Conservation (phyloP, 2,113 vertebrate species). For the Haplochromis vanheusdeni region DNA sequence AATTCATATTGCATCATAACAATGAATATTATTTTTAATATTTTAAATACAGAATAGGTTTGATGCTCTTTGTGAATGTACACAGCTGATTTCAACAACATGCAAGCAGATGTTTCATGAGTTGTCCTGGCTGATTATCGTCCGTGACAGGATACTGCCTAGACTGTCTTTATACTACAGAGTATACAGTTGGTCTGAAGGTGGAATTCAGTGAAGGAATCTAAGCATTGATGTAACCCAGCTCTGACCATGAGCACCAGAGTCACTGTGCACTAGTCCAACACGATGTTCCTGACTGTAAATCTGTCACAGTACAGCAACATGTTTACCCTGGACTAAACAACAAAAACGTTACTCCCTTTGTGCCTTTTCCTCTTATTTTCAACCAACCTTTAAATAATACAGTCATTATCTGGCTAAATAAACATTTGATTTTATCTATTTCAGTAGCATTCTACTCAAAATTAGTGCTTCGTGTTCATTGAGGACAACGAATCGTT, state of each 20-base stretch:
- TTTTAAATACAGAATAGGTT: background rate
- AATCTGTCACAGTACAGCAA: background rate
- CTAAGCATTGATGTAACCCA: background rate
- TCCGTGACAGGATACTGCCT: background rate
- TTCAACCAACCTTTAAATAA: background rate
- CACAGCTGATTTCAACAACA: background rate
- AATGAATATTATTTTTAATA: background rate
- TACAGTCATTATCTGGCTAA: background rate
- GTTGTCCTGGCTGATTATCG: background rate
- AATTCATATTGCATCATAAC: background rate
- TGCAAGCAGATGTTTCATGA: background rate
- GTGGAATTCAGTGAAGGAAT: background rate
- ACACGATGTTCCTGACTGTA: background rate
- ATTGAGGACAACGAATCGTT: background rate
- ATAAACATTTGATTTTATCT: background rate
- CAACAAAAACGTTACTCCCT: background rate
- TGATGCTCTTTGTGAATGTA: background rate
- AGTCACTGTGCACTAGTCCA: background rate
- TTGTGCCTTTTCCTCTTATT: rapidly evolving
- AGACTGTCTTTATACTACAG: background rate
- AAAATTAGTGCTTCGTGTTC: background rate
- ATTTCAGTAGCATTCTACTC: background rate
- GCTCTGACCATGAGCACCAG: background rate
- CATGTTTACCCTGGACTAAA: background rate
- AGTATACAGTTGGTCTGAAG: background rate